Evolutionary conservation across 1,140 invertebrate species (phyloP), one percentile per base, ranked within the genome.

Genomic region (Caenorhabditis latens): DNA sequence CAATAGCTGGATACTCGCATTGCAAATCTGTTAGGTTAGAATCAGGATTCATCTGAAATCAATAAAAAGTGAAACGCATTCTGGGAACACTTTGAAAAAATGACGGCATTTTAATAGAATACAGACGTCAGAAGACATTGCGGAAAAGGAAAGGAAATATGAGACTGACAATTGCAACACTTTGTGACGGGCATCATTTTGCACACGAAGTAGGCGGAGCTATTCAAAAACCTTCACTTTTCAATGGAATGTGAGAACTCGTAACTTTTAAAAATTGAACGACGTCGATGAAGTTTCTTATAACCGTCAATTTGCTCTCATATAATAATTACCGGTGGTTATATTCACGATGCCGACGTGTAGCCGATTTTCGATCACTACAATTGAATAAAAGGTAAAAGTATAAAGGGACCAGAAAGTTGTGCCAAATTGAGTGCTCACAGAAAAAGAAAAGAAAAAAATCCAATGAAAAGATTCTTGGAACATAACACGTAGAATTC

Each of bases 161-260:
- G 71, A 79, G 71, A 79, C 13, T 79, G 71, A 79, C 43, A 79
- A 79, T 79, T 79, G 71, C 40, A 79, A 79, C 71, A 79, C 46
- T 79, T 79, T 24, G 46, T 79, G 71, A 79, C 71, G 40, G 53
- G 46, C 43, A 50, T 71, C 71, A 50, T 79, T 48, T 79, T 79
- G 71, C 71, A 53, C 43, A 50, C 14, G 19, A 5, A 14, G 16
- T 43, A 21, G 43, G 14, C 14, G n/a, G 42, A 21, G 19, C n/a
- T 63, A 14, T 53, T 53, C 50, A 14, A 14, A 8, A 53, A 53
- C 5, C 16, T 53, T 11, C 13, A 53, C 11, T 11, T 53, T 53
- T 53, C 16, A 3, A 32, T 1, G 32, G 11, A 53, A 53, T 53
- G 11, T 53, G 3, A 16, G 16, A 14, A 16, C 16, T 53, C 11